Percentiles rank a stretch among this genome's conserved stretches.
These are phyloP conservation scores for Hylaeus volcanicus DNA, from an alignment of 1,140 invertebrate genomes.

Conservation along the genomic window DNA sequence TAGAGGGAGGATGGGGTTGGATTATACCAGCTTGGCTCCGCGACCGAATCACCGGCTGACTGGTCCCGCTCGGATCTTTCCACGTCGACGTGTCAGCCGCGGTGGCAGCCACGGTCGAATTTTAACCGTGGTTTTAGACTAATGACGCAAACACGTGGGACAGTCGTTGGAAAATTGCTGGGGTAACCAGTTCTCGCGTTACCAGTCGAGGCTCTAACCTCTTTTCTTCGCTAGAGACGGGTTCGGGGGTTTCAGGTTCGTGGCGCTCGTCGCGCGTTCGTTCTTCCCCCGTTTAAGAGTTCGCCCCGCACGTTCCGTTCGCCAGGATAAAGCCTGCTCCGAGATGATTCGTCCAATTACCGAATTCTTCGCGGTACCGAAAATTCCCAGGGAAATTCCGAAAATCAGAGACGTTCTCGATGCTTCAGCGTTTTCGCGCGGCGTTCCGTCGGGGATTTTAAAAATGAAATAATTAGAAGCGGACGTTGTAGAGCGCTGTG, in stretches of 20 bases:
- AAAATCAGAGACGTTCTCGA: not conserved
- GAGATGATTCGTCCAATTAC: conserved; percentile 32
- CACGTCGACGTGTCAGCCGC: conserved; percentile 53
- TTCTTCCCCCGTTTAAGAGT: conserved; percentile 6
- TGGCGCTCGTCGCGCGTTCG: conserved; percentile 13
- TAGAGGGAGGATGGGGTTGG: conserved; percentile 51
- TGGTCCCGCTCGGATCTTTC: conserved; percentile 67
- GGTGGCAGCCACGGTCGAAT: conserved; percentile 60
- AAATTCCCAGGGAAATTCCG: not conserved
- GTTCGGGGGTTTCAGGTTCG: conserved; percentile 12
- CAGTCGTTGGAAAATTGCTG: conserved; percentile 65
- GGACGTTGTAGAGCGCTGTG: too few species aligned
- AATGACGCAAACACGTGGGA: conserved; percentile 70
- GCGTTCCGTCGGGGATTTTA: too few species aligned
- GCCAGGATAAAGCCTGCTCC: not conserved
- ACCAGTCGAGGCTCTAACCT: not conserved
- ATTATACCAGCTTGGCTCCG: conserved; percentile 70
- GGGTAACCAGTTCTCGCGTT: conserved; percentile 18
- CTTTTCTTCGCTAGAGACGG: not conserved
- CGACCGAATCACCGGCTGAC: conserved; percentile 46
- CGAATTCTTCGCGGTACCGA: too few species aligned
- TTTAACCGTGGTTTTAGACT: conserved; percentile 72
- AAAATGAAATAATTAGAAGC: too few species aligned
- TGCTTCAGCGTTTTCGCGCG: conserved; percentile 4
- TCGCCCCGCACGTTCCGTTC: not conserved